These are phyloP conservation scores for Scyliorhinus canicula DNA, from an alignment of 2,797 vertebrate genomes.

Conservation along the genomic window DNA sequence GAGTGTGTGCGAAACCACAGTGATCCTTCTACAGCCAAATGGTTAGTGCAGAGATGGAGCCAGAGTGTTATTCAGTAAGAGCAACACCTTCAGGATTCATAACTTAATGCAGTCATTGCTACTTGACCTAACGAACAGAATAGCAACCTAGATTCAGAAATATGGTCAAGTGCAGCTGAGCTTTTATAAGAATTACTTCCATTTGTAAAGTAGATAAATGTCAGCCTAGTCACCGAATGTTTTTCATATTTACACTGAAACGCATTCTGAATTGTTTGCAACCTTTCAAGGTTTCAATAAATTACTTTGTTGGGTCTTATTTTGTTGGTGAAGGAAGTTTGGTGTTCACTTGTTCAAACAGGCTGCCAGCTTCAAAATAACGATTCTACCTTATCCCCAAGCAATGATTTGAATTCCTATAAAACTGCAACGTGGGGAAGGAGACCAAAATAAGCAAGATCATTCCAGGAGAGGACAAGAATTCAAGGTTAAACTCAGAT, in stretches of 20 bases:
- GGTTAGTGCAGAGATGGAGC: not conserved
- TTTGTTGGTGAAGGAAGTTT: not conserved
- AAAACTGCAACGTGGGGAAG: not conserved
- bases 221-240: not conserved
- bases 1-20: not conserved
- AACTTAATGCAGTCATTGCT: not conserved
- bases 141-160: not conserved
- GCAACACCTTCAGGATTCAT: not conserved
- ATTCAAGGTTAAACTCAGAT: not conserved
- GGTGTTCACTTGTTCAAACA: too few species aligned
- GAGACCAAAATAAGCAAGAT: not conserved
- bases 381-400: not conserved
- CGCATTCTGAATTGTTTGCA: not conserved
- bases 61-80: not conserved
- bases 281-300: not conserved
- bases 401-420: not conserved
- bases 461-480: not conserved
- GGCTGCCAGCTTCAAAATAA: too few species aligned
- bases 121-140: not conserved
- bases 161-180: not conserved
- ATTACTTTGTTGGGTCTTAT: not conserved
- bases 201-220: not conserved
- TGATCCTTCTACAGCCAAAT: not conserved
- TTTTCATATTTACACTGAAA: not conserved
- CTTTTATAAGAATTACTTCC: not conserved